Evolutionary conservation across 2,888 invertebrate species (phyloP).

Genomic region (Proisotoma minuta): DNA sequence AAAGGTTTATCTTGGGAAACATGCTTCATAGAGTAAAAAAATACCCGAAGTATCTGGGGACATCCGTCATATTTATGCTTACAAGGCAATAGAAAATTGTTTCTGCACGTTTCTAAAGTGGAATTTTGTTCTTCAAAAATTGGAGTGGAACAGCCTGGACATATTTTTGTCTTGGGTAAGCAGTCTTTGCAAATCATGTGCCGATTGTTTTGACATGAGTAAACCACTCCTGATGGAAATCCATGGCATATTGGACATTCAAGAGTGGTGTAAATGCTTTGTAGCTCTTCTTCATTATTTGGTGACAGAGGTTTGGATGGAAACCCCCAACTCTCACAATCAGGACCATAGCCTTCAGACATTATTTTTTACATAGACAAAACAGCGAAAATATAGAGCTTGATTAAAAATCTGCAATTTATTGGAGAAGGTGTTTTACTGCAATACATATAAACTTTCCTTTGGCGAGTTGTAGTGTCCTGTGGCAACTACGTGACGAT

Average conservation of each 20-base stretch:
- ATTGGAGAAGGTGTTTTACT: too few species aligned
- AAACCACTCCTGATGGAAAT: slow-evolving; percentile 19
- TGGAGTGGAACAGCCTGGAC: slow-evolving; percentile 22
- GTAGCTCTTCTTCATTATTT: slow-evolving; percentile 35
- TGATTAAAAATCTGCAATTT: too few species aligned
- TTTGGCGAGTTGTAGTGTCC: too few species aligned
- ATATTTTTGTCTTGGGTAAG: slow-evolving; percentile 10
- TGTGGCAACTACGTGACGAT: too few species aligned
- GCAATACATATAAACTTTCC: too few species aligned
- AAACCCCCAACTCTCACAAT: background rate
- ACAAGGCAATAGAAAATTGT: slow-evolving; percentile 22
- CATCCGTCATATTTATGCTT: slow-evolving; percentile 31
- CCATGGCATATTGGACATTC: slow-evolving; percentile 36
- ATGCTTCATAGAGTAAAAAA: too few species aligned
- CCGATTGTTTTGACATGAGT: slow-evolving; percentile 21
- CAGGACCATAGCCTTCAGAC: background rate
- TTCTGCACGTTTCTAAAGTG: slow-evolving; percentile 28
- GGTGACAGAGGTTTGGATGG: background rate
- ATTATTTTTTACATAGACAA: too few species aligned
- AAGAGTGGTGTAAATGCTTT: slow-evolving; percentile 7
- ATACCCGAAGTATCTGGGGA: background rate
- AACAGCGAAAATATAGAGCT: too few species aligned
- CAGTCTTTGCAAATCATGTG: slow-evolving; percentile 34
- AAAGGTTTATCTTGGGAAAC: too few species aligned
- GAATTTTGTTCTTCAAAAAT: slow-evolving; percentile 18